Conservation (phyloP, 1,140 invertebrate species). For the Microplitis demolitor region DNA sequence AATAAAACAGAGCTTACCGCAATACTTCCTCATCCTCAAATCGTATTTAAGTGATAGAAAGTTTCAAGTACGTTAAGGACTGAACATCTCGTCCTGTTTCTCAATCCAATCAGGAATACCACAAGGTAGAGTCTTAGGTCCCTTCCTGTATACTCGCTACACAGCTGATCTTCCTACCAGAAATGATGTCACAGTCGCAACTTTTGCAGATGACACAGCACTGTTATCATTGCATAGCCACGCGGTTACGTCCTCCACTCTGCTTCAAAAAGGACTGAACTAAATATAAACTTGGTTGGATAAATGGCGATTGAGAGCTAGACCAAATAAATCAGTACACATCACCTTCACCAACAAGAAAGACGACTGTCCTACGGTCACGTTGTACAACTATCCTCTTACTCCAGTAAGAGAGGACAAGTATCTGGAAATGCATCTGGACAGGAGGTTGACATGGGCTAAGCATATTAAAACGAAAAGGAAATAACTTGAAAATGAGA, state of each 20-base stretch:
- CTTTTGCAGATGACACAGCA: slow-evolving; percentile 40
- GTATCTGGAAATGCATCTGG: too few species aligned
- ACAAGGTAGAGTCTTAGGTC: slow-evolving; percentile 43
- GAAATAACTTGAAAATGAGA: too few species aligned
- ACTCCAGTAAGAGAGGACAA: background rate
- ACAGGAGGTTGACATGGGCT: too few species aligned
- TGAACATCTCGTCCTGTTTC: background rate
- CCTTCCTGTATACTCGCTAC: slow-evolving; percentile 39
- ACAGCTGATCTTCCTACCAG: slow-evolving; percentile 42
- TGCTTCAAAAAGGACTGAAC: background rate
- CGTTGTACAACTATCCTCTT: background rate
- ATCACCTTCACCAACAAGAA: background rate
- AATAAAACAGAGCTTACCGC: slow-evolving; percentile 24
- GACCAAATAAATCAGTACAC: slow-evolving; percentile 20
- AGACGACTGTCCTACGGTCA: background rate
- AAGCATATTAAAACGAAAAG: too few species aligned
- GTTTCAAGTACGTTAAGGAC: background rate
- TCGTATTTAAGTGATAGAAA: background rate
- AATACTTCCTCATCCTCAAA: background rate
- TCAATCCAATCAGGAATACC: slow-evolving; percentile 31
- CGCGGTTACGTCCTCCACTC: background rate
- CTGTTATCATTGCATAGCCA: slow-evolving; percentile 21
- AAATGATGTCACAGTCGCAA: slow-evolving; percentile 28
- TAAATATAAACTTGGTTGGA: slow-evolving; percentile 27
- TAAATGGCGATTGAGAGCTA: slow-evolving; percentile 42